phyloP scores from a whole-genome alignment of 2,888 invertebrate species.

The Stictocephala bisonia region DNA sequence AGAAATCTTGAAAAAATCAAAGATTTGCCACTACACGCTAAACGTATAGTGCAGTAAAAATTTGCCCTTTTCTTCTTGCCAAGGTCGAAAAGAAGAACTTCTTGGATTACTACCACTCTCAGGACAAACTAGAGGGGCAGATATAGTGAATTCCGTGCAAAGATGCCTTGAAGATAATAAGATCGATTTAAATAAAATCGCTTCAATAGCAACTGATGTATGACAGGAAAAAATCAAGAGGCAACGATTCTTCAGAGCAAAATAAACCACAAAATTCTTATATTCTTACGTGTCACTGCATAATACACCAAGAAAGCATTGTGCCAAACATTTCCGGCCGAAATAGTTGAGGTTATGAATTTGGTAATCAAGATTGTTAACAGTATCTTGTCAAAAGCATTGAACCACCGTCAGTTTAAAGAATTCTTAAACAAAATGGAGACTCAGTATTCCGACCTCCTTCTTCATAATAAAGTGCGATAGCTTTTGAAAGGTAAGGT shows the following conservation, averaged over 20 bases:
- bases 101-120: slow-evolving; percentile 53
- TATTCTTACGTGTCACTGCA: slow-evolving; percentile 52
- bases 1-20: slow-evolving; percentile 52
- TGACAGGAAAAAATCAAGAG: slow-evolving; percentile 19
- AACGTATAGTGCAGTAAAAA: slow-evolving; percentile 56
- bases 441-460: slow-evolving; percentile 53
- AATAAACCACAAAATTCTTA: slow-evolving; percentile 47
- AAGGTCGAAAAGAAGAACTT: slow-evolving; percentile 55
- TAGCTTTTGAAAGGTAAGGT: slow-evolving; percentile 60
- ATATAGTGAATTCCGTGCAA: slow-evolving; percentile 60
- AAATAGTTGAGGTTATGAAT: no score
- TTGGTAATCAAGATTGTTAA: slow-evolving; percentile 58
- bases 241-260: slow-evolving; percentile 40
- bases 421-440: slow-evolving; percentile 53
- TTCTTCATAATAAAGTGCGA: slow-evolving; percentile 55
- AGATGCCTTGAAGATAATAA: slow-evolving; percentile 48
- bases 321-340: slow-evolving; percentile 55
- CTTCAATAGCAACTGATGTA: slow-evolving; percentile 58
- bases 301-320: slow-evolving; percentile 48
- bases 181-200: slow-evolving; percentile 51
- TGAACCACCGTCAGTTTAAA: slow-evolving; percentile 55
- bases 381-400: slow-evolving; percentile 54
- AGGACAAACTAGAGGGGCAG: slow-evolving; percentile 54
- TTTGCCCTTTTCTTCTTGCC: slow-evolving; percentile 58
- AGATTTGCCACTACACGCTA: slow-evolving; percentile 52